A percentile compares a stretch with the other conserved stretches of the same genome.
These are phyloP conservation scores for Pelmatolapia mariae DNA, from an alignment of 2,113 vertebrate species.

Conservation along the genomic window DNA sequence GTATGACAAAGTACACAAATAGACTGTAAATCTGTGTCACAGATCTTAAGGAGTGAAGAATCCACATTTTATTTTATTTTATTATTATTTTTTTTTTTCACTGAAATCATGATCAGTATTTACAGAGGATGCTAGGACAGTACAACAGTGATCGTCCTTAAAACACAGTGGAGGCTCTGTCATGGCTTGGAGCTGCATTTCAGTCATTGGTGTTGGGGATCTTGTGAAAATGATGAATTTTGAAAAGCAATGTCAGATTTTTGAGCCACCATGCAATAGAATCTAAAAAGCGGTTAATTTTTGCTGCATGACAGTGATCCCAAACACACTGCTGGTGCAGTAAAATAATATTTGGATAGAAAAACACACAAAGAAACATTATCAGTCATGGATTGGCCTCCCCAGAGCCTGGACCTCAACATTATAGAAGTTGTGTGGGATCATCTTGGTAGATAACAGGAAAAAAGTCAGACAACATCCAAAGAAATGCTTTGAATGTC, in stretches of 20 bases:
- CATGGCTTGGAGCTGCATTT: not conserved
- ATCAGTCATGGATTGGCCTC: not conserved
- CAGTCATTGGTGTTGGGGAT: not conserved
- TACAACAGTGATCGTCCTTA: not conserved
- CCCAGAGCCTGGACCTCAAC: not conserved
- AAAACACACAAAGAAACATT: not conserved
- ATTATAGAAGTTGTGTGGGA: not conserved
- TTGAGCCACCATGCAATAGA: not conserved
- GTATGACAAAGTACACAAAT: not conserved
- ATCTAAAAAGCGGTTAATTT: not conserved
- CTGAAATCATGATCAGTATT: not conserved
- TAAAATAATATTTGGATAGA: not conserved
- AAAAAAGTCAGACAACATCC: not conserved
- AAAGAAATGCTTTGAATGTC: not conserved
- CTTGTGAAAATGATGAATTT: not conserved
- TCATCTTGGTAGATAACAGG: not conserved
- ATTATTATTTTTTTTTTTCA: not conserved
- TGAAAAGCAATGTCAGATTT: not conserved
- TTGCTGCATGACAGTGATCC: not conserved
- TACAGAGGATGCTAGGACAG: not conserved
- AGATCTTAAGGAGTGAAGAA: not conserved
- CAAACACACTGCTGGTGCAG: not conserved
- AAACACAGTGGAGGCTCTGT: not conserved
- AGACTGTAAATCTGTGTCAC: not conserved
- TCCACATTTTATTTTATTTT: not conserved